phyloP scores from a whole-genome alignment of 2,888 invertebrate species.

The Amiota communis region DNA sequence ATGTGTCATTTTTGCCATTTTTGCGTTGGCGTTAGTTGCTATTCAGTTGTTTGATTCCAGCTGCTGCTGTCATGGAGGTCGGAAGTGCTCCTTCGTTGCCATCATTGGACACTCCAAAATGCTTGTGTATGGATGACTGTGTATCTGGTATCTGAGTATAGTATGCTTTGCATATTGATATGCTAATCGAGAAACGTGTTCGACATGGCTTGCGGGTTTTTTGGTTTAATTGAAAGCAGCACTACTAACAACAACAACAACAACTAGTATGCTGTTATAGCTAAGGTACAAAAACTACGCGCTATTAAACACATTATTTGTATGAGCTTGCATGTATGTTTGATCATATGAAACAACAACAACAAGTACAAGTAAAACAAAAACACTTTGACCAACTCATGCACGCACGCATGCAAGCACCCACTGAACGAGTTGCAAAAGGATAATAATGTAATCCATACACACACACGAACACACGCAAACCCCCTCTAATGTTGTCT shows the following conservation, averaged over 20 bases:
- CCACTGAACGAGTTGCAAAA: no score
- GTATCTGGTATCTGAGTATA: background rate
- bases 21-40: constrained; percentile 23
- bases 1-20: constrained; percentile 54
- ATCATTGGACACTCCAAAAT: constrained; percentile 9
- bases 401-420: no score
- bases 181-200: constrained; percentile 64
- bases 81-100: background rate
- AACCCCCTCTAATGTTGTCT: no score
- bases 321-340: constrained; percentile 15
- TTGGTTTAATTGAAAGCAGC: constrained; percentile 16
- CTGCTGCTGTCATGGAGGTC: constrained; percentile 16
- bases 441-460: no score
- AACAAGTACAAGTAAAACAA: no score
- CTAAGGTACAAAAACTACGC: constrained; percentile 37
- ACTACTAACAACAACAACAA: constrained; percentile 59
- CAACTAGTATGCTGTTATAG: constrained; percentile 43
- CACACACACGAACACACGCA: no score
- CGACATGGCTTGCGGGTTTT: constrained; percentile 35
- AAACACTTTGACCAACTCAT: no score
- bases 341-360: constrained; percentile 19
- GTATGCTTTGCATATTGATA: constrained; percentile 59
- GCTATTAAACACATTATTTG: constrained; percentile 66
- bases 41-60: background rate
- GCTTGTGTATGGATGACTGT: constrained; percentile 18